Percentiles rank a stretch among this genome's conserved stretches.
phyloP scores from a whole-genome alignment of 2,113 vertebrate species.

The Climacteris rufus region DNA sequence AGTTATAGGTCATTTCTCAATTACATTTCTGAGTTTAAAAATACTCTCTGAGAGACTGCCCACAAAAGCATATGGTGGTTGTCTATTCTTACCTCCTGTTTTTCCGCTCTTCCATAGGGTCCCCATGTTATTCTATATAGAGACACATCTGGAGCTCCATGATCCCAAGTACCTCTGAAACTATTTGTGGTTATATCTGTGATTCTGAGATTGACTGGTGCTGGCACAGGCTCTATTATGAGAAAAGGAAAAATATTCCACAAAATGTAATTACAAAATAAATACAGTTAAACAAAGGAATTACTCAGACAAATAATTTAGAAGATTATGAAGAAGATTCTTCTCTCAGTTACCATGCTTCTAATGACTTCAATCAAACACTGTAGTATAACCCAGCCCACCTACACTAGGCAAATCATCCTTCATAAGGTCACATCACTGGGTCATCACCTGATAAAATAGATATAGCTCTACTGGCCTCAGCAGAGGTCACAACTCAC shows the following conservation, averaged over 20 bases:
- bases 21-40: neutral
- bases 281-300: neutral
- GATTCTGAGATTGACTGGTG: conserved; percentile 85
- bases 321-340: neutral
- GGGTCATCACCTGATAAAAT: neutral
- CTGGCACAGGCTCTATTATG: conserved; percentile 79
- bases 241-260: neutral
- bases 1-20: neutral
- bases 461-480: neutral
- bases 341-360: neutral
- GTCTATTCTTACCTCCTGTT: conserved; percentile 64
- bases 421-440: neutral
- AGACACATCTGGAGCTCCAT: conserved; percentile 89
- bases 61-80: neutral
- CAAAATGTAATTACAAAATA: neutral
- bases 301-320: neutral
- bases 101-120: conserved; percentile 71
- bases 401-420: neutral
- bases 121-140: conserved; percentile 88
- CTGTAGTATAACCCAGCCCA: neutral
- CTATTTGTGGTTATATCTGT: conserved; percentile 84
- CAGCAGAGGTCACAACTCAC: neutral
- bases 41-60: neutral
- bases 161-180: conserved; percentile 90
- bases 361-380: neutral